Evolutionary conservation across 2,888 invertebrate genomes (phyloP), one percentile per base, ranked within the genome.

Genomic region (Microchrysa polita): DNA sequence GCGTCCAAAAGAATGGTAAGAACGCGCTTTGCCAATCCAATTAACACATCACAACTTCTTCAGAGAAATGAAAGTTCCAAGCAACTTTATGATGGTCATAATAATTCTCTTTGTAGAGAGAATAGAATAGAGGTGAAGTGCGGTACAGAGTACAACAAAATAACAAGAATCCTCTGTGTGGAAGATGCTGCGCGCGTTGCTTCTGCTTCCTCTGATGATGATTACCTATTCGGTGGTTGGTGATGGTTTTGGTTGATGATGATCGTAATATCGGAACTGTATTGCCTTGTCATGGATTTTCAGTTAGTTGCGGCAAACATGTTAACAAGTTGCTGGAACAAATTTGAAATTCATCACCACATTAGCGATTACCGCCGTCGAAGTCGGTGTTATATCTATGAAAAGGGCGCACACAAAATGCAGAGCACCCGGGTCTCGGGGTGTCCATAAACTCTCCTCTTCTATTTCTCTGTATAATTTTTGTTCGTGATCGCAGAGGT

Each of bases 311-410:
- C 69, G 55, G 69, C 57, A 69, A 57, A 55, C 57, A 69, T 69
- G 69, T 57, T 69, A 69, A 69, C 69, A 69, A 69, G 69, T 69
- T 42, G 69, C 57, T 57, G 69, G 69, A 69, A 69, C 69, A 57
- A 69, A 69, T 69, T 67, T 69, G 16, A 40, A 69, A 69, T 69
- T 69, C 69, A 69, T 69, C 69, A 69, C 55, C 69, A 55, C 69
- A 69, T 69, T 69, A 69, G 69, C 55, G 57, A 69, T 55, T 18
- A 61, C 34, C 61, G 61, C n/a, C n/a, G 12, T 14, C 27, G 27
- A 7, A 48, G 48, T n/a, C 48, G 5, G 14, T 48, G 7, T 42
- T 42, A 42, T 9, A 42, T 48, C 14, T n/a, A 4, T 12, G 14
- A 48, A n/a, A 48, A 34, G 27, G n/a, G n/a, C n/a, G n/a, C n/a